Percentiles rank a stretch among this genome's conserved stretches.
Conservation (phyloP, 1,140 invertebrate species). For the Hylyphantes graminicola region DNA sequence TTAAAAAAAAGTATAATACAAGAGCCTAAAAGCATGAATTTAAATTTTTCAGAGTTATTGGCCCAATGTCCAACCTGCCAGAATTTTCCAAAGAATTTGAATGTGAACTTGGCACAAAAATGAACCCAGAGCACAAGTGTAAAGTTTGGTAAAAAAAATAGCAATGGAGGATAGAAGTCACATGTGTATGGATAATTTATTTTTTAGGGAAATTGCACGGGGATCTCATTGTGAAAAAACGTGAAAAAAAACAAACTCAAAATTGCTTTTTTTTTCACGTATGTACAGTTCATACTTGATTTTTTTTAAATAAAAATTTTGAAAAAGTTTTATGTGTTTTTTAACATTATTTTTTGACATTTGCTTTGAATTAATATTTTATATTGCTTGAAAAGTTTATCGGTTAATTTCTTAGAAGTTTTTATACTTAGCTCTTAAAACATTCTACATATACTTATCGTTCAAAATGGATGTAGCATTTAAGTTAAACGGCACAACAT, state of each 20-base stretch:
- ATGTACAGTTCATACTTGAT: constrained; percentile 23
- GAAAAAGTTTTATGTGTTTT: no score
- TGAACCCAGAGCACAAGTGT: constrained; percentile 93
- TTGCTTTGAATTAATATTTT: no score
- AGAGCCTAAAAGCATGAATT: not conserved
- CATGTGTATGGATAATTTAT: constrained; percentile 25
- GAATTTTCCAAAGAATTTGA: constrained; percentile 89
- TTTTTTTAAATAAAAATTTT: no score
- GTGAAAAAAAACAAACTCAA: constrained; percentile 15
- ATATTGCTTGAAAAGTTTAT: no score
- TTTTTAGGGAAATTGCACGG: constrained; percentile 9
- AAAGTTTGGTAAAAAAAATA: constrained; percentile 81
- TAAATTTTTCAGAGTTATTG: constrained; percentile 77
- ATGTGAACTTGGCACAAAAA: constrained; percentile 81
- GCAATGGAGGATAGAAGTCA: not conserved
- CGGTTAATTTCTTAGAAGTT: no score
- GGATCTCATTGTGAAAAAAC: not conserved
- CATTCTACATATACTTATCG: no score
- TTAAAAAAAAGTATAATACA: no score
- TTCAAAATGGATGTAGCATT: no score
- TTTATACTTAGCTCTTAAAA: no score
- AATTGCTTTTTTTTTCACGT: constrained; percentile 15
- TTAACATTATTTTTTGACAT: no score
- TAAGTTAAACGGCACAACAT: no score
- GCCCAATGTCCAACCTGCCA: constrained; percentile 88